Percentiles rank a stretch among this genome's conserved stretches.
These are phyloP conservation scores for Amphiprion clarkii DNA, from an alignment of 2,797 vertebrate species.

Conservation along the genomic window DNA sequence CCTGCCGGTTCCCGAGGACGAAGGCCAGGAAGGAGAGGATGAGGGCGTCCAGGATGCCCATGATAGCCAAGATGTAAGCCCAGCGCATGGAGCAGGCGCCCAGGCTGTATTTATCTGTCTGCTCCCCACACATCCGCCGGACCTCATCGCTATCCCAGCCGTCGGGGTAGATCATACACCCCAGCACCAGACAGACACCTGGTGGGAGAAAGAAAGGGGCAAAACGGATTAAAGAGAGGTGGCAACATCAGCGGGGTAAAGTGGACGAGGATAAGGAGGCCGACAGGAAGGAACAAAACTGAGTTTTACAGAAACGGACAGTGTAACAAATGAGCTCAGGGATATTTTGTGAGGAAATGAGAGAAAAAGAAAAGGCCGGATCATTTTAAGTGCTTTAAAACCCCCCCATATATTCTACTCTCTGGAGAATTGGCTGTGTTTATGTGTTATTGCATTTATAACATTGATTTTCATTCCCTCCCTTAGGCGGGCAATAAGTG, in stretches of 20 bases:
- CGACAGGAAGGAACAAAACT: background rate
- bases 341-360: conserved; percentile 33
- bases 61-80: conserved; percentile 97
- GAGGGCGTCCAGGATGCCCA: conserved; percentile 95
- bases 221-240: background rate
- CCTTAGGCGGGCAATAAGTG: conserved; percentile 19
- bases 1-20: conserved; percentile 95
- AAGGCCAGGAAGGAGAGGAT: conserved; percentile 97
- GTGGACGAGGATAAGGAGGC: background rate
- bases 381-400: conserved; percentile 34
- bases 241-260: background rate
- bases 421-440: conserved; percentile 20
- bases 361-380: conserved; percentile 24
- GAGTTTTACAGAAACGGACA: background rate
- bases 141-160: conserved; percentile 97
- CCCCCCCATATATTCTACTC: background rate
- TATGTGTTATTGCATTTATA: conserved; percentile 31
- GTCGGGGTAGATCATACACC: conserved; percentile 96
- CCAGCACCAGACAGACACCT: conserved; percentile 95
- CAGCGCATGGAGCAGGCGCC: conserved; percentile 94
- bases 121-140: conserved; percentile 93
- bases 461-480: conserved; percentile 34
- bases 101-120: conserved; percentile 92
- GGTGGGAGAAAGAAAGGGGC: conserved; percentile 8
- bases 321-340: conserved; percentile 31